These are phyloP conservation scores for Scytalopus superciliaris DNA, from an alignment of 2,113 vertebrate genomes.

Conservation along the genomic window DNA sequence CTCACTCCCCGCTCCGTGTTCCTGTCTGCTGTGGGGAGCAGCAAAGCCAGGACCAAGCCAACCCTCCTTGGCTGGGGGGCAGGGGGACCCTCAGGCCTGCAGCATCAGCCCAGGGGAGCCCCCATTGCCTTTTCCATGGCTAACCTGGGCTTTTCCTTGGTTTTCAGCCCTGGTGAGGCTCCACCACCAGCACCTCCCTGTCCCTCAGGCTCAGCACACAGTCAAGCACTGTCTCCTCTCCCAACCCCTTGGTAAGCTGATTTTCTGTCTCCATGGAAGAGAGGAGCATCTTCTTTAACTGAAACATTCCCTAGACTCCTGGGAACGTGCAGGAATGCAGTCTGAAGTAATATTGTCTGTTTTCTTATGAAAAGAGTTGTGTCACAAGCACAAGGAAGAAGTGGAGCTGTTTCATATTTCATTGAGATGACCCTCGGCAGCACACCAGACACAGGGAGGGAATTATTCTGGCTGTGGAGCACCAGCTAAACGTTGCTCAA, in stretches of 20 bases:
- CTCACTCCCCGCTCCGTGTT: too few species aligned
- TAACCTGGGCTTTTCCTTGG: not conserved
- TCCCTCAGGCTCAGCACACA: not conserved
- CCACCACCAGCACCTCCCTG: fast-evolving
- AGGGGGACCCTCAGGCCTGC: not conserved
- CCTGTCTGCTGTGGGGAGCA: not conserved
- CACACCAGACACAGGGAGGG: not conserved
- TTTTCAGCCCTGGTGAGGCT: not conserved
- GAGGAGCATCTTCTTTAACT: not conserved
- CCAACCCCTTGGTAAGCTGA: fast-evolving
- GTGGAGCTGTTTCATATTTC: not conserved
- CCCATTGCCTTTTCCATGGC: not conserved
- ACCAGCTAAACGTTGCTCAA: not conserved
- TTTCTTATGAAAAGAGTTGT: not conserved
- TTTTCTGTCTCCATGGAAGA: not conserved
- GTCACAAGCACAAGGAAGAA: not conserved
- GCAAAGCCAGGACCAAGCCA: not conserved
- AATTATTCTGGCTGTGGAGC: not conserved
- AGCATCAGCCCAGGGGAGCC: not conserved
- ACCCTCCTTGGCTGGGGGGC: not conserved
- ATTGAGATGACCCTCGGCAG: not conserved
- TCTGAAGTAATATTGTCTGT: not conserved
- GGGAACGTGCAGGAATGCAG: not conserved
- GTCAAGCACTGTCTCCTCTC: not conserved
- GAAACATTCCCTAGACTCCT: not conserved